Base-by-base conservation (phyloP, 2,797 vertebrate genomes). In the Pipistrellus kuhlii region DNA sequence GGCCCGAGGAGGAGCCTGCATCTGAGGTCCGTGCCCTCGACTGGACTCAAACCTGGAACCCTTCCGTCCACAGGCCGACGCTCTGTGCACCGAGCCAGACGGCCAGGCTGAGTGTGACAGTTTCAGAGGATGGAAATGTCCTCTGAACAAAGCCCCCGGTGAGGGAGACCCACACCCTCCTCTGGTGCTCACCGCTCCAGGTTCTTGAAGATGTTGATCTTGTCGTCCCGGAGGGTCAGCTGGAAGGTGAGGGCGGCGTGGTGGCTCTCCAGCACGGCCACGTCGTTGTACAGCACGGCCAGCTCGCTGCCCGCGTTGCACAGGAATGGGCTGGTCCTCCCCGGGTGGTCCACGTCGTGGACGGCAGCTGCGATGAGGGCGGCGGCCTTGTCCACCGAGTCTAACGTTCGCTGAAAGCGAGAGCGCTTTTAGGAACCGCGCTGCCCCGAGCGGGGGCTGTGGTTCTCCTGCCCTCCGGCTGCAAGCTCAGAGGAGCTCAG, bases 161-260 rank as follows among this genome's bases (percentile, higher is more conserved):
- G 6, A 55, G 25, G 38, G 25, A 25, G 14, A 44, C 51, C 14
- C 2, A 59, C n/a, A 2, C 0, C 25, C 32, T 20, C 13, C 27
- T 12, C 6, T 4, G 6, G 4, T 23, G 23, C 41, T 68, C 98
- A 99, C 99, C 99, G 98, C 96, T 99, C 99, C 98, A 99, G 99
- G 97, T 99, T 99, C 97, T 99, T 99, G 97, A 99, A 99, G 97
- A 99, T 99, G 98, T 99, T 99, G 98, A 98, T 99, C 96, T 99
- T 99, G 64, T 99, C 99, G 8, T 99, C 99, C 4, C 98, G 97
- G 0, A 98, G 98, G 95, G 99, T 99, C 97, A 99, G 99, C 98
- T 99, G 99, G 98, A 99, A 99, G 93, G 99, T 99, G 96, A 99
- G 97, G 0, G 99, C 99, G 0, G 99, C 99, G 0, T 99, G 99